A percentile compares a stretch with the other conserved stretches of the same genome.
phyloP scores from a whole-genome alignment of 2,888 invertebrate species.

The Metellina segmentata region DNA sequence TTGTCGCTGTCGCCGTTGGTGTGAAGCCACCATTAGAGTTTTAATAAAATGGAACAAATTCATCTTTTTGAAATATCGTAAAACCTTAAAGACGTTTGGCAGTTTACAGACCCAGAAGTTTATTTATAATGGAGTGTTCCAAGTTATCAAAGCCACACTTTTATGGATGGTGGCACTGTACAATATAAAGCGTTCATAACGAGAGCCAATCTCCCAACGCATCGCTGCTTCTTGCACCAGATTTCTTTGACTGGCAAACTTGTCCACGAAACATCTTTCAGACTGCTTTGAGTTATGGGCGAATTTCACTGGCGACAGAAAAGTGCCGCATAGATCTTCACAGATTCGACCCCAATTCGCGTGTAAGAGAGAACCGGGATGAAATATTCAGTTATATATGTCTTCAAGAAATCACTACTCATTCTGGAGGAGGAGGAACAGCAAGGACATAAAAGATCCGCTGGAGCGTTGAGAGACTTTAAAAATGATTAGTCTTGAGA shows the following conservation, averaged over 20 bases:
- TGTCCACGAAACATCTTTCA: not conserved
- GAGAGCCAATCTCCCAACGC: not conserved
- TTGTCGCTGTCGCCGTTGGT: too few relatives aligned
- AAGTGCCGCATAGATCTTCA: constrained; percentile 30
- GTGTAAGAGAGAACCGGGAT: constrained; percentile 7
- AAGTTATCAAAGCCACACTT: not conserved
- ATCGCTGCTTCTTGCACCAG: not conserved
- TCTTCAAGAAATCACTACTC: constrained; percentile 3
- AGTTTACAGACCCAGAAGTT: not conserved
- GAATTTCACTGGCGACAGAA: constrained; percentile 10
- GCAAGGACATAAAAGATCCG: not conserved
- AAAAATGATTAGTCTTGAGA: not conserved
- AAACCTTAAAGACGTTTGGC: not conserved
- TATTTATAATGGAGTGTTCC: too few relatives aligned
- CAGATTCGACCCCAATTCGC: constrained; percentile 18
- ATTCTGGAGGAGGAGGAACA: not conserved
- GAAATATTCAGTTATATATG: constrained; percentile 45
- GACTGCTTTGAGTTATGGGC: not conserved
- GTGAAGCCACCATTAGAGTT: too few relatives aligned
- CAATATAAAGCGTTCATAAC: too few relatives aligned
- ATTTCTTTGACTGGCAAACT: not conserved
- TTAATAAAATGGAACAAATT: too few relatives aligned
- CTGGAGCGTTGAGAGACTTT: not conserved
- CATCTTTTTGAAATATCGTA: too few relatives aligned
- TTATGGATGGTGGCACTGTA: not conserved